A percentile compares a stretch with the other conserved stretches of the same genome.
phyloP scores from a whole-genome alignment of 2,113 vertebrate species.

The Callorhinus ursinus region DNA sequence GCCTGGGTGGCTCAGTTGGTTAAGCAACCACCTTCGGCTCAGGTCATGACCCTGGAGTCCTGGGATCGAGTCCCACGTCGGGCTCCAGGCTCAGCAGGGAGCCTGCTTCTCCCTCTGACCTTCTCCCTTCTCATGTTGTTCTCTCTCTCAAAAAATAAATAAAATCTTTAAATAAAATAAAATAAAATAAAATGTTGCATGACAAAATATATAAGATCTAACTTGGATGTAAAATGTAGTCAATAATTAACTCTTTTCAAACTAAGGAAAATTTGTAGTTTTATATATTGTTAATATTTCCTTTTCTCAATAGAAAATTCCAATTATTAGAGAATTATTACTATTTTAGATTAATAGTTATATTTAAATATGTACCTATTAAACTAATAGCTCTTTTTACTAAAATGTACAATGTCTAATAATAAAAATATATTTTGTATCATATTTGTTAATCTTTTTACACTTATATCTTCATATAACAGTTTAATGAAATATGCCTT shows the following conservation, averaged over 20 bases:
- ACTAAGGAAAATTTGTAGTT: background rate
- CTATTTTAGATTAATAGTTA: background rate
- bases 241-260: background rate
- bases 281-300: background rate
- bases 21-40: no score
- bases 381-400: background rate
- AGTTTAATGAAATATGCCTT: background rate
- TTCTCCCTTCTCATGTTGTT: no score
- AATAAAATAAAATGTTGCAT: background rate
- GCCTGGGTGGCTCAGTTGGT: no score
- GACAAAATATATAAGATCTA: background rate
- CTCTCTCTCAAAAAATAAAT: no score
- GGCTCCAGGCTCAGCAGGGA: no score
- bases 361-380: background rate
- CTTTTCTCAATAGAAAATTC: background rate
- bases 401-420: background rate
- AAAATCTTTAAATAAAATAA: no score
- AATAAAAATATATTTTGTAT: background rate
- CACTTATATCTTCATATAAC: background rate
- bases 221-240: background rate
- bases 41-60: no score
- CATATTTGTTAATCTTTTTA: background rate
- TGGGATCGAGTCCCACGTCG: no score
- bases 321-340: background rate
- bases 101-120: no score